phyloP scores from a whole-genome alignment of 2,888 invertebrate species.

The Agriopis leucophaearia region DNA sequence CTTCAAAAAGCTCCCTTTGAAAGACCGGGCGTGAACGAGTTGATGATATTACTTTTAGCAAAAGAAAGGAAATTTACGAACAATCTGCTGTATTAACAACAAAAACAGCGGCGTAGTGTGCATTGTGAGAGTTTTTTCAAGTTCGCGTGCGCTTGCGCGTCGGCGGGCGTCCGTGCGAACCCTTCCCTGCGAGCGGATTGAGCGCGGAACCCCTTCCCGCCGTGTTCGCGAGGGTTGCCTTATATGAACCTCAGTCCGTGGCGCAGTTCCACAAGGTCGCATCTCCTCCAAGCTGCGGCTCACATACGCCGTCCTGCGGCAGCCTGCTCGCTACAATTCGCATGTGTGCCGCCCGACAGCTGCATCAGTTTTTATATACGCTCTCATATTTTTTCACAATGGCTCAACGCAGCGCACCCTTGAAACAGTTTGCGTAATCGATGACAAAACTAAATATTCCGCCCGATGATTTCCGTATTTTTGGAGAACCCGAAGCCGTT shows the following conservation, averaged over 20 bases:
- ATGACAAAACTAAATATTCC: constrained; percentile 87
- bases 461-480: constrained; percentile 86
- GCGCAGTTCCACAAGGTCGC: constrained; percentile 56
- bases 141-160: constrained; percentile 86
- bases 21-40: constrained; percentile 86
- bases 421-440: constrained; percentile 87
- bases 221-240: constrained; percentile 71
- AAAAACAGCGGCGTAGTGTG: constrained; percentile 82
- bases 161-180: constrained; percentile 83
- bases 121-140: constrained; percentile 81
- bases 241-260: constrained; percentile 52
- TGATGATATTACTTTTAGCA: constrained; percentile 85
- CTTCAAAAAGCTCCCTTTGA: constrained; percentile 82
- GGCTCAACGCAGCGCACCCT: constrained; percentile 80
- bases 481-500: constrained; percentile 69
- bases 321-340: constrained; percentile 76
- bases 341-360: constrained; percentile 85
- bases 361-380: constrained; percentile 85
- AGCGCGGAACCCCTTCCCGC: constrained; percentile 80
- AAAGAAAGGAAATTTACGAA: constrained; percentile 83
- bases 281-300: constrained; percentile 46
- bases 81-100: constrained; percentile 85
- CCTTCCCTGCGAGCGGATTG: constrained; percentile 77
- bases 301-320: constrained; percentile 66
- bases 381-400: constrained; percentile 85